Conservation (phyloP, 2,888 invertebrate genomes). For the Rotaria sp. region DNA sequence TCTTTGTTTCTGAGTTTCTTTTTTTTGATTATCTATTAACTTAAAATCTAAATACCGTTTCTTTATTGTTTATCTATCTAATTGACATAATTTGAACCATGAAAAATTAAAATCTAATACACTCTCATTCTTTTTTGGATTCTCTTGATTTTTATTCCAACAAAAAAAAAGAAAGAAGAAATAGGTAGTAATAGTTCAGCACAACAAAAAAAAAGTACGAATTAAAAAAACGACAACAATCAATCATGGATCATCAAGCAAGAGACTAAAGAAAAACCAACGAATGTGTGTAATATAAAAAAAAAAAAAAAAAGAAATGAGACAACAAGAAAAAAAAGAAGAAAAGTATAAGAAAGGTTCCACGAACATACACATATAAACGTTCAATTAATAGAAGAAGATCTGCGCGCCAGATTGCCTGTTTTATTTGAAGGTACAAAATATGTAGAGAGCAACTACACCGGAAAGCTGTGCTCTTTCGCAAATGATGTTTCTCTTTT, state of each 20-base stretch:
- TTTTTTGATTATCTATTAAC: neutral
- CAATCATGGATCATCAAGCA: slow-evolving; percentile 2
- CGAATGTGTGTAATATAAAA: slow-evolving; percentile 1
- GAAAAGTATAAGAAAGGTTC: slow-evolving; percentile 10
- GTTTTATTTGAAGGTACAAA: slow-evolving; percentile 24
- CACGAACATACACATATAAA: neutral
- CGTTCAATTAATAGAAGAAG: neutral
- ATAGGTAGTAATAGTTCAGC: slow-evolving; percentile 10
- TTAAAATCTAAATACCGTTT: too few relatives aligned
- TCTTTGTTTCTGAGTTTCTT: neutral
- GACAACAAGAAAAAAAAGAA: neutral
- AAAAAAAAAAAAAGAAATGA: neutral
- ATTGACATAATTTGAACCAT: too few relatives aligned
- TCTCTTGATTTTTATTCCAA: slow-evolving; percentile 24
- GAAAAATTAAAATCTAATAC: neutral
- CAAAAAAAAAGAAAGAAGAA: slow-evolving; percentile 1
- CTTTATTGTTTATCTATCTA: too few relatives aligned
- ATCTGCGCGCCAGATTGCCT: slow-evolving; percentile 19
- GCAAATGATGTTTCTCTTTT: neutral
- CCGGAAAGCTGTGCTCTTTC: slow-evolving; percentile 20
- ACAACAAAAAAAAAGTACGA: slow-evolving; percentile 24
- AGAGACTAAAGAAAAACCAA: neutral
- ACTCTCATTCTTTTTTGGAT: neutral
- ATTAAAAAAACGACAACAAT: slow-evolving; percentile 16
- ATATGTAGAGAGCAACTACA: slow-evolving; percentile 2